Evolutionary conservation across 2,888 invertebrate genomes (phyloP).

Genomic region (Brassicogethes aeneus): DNA sequence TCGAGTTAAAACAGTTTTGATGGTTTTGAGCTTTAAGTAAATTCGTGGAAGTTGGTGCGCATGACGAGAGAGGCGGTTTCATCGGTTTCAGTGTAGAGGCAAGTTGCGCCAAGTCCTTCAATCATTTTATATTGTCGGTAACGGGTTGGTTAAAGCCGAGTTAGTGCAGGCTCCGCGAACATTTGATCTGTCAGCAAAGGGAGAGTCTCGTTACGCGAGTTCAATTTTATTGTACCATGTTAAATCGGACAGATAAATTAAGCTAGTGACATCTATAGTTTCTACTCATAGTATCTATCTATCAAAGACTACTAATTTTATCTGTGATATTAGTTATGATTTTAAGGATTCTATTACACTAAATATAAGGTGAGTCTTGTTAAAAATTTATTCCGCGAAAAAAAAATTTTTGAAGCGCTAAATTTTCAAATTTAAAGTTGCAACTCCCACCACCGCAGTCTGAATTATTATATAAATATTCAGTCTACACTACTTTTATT

Average conservation of each 20-base stretch:
- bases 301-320: neutral
- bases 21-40: too few species aligned
- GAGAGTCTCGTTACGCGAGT: neutral
- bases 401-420: too few species aligned
- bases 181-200: neutral
- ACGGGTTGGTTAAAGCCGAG: neutral
- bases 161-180: neutral
- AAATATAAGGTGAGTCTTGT: neutral
- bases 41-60: too few species aligned
- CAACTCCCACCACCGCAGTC: too few species aligned
- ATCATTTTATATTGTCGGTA: neutral
- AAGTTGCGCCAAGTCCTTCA: neutral
- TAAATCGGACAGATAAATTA: slow-evolving; percentile 3
- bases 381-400: too few species aligned
- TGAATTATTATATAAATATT: too few species aligned
- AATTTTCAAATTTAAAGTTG: too few species aligned
- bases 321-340: slow-evolving; percentile 3
- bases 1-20: too few species aligned
- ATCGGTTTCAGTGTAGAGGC: too few species aligned
- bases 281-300: neutral
- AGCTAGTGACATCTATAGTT: slow-evolving; percentile 3
- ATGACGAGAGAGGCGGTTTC: too few species aligned
- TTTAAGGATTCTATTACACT: slow-evolving; percentile 3
- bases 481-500: too few species aligned
- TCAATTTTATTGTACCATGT: neutral